Evolutionary conservation across 2,797 vertebrate genomes (phyloP).

Genomic region (Neopelma chrysocephalum): DNA sequence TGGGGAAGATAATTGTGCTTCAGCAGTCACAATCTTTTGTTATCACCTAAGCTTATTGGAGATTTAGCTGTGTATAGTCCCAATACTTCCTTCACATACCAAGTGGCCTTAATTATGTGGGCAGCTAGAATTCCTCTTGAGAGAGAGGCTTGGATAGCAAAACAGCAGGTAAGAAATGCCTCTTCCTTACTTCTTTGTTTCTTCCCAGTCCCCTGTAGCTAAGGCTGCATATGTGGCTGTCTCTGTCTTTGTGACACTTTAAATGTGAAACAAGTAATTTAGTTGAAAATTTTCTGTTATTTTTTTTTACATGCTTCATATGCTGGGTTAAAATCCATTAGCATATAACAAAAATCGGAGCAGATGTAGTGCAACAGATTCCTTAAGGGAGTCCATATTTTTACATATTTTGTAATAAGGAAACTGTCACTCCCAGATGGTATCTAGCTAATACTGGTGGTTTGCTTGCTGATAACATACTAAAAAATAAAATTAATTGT

Average conservation of each 20-base stretch:
- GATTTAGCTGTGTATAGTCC: constrained; percentile 41
- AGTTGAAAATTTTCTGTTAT: constrained; percentile 77
- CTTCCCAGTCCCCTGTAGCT: constrained; percentile 71
- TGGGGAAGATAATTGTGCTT: constrained; percentile 72
- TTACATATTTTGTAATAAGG: constrained; percentile 89
- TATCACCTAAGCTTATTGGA: constrained; percentile 57
- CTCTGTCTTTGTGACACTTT: constrained; percentile 75
- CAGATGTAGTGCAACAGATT: constrained; percentile 83
- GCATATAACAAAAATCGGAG: constrained; percentile 84
- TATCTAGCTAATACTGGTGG: constrained; percentile 79
- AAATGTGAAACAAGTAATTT: constrained; percentile 81
- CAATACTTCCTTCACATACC: constrained; percentile 62
- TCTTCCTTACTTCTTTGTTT: constrained; percentile 70
- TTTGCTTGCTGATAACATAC: constrained; percentile 84
- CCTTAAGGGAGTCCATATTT: constrained; percentile 88
- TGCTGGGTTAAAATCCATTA: constrained; percentile 85
- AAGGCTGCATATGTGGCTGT: constrained; percentile 69
- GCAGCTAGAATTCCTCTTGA: constrained; percentile 62
- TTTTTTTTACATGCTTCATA: constrained; percentile 78
- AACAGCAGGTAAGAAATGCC: constrained; percentile 68
- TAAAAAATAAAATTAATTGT: constrained; percentile 86
- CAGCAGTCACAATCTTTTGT: constrained; percentile 72
- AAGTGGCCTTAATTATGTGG: constrained; percentile 77
- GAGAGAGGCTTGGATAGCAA: constrained; percentile 58
- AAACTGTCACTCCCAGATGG: constrained; percentile 86